These are phyloP conservation scores for Rhinella marina DNA, from an alignment of 2,797 vertebrate species.

Conservation along the genomic window DNA sequence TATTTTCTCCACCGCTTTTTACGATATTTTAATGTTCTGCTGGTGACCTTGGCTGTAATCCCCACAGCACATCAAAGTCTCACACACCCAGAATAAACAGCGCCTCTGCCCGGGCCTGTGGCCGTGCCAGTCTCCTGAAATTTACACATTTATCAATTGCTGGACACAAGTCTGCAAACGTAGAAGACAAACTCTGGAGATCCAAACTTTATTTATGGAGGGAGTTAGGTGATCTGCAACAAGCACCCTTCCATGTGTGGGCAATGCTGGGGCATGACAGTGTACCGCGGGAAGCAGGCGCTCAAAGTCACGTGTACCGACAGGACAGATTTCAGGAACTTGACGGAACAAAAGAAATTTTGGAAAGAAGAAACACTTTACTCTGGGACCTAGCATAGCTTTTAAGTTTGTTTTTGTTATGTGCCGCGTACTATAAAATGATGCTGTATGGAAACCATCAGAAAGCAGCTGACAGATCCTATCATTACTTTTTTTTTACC, in stretches of 20 bases:
- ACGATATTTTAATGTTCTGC: slow-evolving; percentile 23
- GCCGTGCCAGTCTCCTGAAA: slow-evolving; percentile 24
- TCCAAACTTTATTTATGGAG: not conserved
- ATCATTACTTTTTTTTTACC: too few relatives aligned
- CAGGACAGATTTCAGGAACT: not conserved
- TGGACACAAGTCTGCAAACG: not conserved
- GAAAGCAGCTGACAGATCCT: too few relatives aligned
- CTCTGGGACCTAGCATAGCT: not conserved
- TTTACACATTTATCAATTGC: not conserved
- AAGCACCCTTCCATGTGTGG: not conserved
- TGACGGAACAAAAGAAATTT: not conserved
- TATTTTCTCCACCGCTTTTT: not conserved
- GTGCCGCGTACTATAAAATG: too few relatives aligned
- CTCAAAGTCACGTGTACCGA: not conserved
- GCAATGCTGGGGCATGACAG: not conserved
- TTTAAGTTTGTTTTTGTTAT: too few relatives aligned
- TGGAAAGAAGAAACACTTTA: not conserved
- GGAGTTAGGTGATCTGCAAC: slow-evolving; percentile 12
- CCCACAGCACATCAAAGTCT: slow-evolving; percentile 9
- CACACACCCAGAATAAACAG: slow-evolving; percentile 23
- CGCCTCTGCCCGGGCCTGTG: not conserved
- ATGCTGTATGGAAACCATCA: too few relatives aligned
- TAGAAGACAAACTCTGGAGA: not conserved
- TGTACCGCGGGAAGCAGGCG: too few relatives aligned
- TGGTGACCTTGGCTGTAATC: slow-evolving; percentile 18